Evolutionary conservation across 35 echinoderm and acorn worm genomes (phyloP), one percentile per base, ranked within the genome.

Genomic region (Eucidaris tribuloides): DNA sequence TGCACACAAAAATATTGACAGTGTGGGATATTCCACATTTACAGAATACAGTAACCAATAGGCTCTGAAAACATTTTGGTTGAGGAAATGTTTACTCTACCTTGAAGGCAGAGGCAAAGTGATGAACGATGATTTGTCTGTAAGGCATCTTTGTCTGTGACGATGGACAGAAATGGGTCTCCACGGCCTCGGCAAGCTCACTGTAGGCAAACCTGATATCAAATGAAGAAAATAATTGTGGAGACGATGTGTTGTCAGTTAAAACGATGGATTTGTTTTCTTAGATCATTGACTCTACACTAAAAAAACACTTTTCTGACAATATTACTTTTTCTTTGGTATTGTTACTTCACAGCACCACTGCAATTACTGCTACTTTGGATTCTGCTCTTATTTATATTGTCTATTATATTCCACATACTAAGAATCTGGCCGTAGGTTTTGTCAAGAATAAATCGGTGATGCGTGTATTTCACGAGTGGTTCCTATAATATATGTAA

Each of bases 161-260:
- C 4, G 62, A 7, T 1, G 43, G 63, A 36, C 76, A 92, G 79
- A 82, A 92, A 39, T 58, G 31, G 18, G 19, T 45, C 41, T 54
- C 52, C 0, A 87, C 84, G 44, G 90, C 90, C 14, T 80, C 78
- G 4, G 90, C 62, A 28, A 92, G 68, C 54, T 92, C 90, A 30
- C 30, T 71, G 45, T 72, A 87, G 0, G 84, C 90, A 79, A 92
- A 87, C 58, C 90, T 92, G 25, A n/a, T n/a, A n/a, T n/a, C n/a
- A n/a, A n/a, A n/a, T n/a, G n/a, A n/a, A n/a, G n/a, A n/a, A n/a
- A n/a, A n/a, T n/a, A n/a, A n/a, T n/a, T n/a, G n/a, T n/a, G n/a
- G n/a, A n/a, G n/a, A n/a, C n/a, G n/a, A n/a, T n/a, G n/a, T n/a
- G n/a, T n/a, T n/a, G n/a, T n/a, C n/a, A n/a, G n/a, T n/a, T n/a